Conservation (phyloP, 53 echinoderm and acorn worm genomes). For the Hippasteria phrygiana region DNA sequence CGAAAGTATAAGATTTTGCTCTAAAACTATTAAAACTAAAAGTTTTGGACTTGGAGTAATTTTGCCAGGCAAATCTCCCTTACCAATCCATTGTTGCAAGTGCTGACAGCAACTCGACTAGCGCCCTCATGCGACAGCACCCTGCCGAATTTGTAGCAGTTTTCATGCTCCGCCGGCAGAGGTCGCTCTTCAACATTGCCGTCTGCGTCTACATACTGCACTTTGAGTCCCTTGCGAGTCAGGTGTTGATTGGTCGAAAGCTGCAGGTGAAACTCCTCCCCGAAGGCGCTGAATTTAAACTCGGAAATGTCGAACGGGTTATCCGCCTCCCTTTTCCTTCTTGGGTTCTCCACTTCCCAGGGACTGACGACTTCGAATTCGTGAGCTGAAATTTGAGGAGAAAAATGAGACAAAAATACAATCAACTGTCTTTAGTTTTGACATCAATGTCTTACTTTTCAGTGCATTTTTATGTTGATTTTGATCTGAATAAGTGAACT, state of each 20-base stretch:
- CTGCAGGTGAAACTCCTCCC: constrained; percentile 66
- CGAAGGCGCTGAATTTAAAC: constrained; percentile 70
- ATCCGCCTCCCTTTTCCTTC: constrained; percentile 24
- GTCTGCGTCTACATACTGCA: constrained; percentile 60
- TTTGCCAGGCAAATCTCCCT: background rate
- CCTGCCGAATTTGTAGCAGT: constrained; percentile 72
- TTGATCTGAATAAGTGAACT: background rate
- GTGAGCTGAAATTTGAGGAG: background rate
- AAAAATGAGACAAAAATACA: no score
- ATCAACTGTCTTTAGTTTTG: no score
- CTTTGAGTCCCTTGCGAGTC: constrained; percentile 30
- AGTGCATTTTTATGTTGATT: background rate
- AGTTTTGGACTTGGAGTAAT: no score
- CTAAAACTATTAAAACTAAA: no score
- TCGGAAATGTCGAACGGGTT: constrained; percentile 51
- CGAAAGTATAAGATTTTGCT: no score
- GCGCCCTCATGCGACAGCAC: constrained; percentile 61
- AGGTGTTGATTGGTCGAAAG: constrained; percentile 59
- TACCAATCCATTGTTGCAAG: constrained; percentile 81
- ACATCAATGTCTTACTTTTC: background rate
- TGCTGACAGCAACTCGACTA: constrained; percentile 71
- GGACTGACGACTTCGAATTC: constrained; percentile 53
- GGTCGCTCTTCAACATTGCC: constrained; percentile 65
- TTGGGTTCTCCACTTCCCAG: constrained; percentile 31
- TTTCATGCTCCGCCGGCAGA: constrained; percentile 42